Evolutionary conservation across 2,888 invertebrate genomes (phyloP).

Genomic region (Zele albiditarsus): DNA sequence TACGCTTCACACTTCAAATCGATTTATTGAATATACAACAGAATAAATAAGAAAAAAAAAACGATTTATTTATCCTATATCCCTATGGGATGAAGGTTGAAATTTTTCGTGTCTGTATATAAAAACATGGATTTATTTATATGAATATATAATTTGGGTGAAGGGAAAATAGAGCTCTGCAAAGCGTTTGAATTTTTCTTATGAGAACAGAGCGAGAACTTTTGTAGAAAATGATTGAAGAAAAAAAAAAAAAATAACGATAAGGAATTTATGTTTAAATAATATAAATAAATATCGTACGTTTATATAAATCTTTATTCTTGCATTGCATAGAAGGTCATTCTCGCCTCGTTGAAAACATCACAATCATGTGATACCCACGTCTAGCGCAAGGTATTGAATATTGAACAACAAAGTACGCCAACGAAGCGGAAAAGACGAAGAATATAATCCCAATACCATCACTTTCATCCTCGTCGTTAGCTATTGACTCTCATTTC

Average conservation of each 20-base stretch:
- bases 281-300: not conserved
- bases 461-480: not conserved
- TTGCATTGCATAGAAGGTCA: not conserved
- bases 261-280: not conserved
- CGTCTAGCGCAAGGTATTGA: not conserved
- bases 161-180: no score
- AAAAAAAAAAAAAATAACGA: not conserved
- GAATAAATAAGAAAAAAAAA: not conserved
- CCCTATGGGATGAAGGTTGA: not conserved
- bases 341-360: no score
- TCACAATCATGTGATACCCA: not conserved
- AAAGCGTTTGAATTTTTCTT: no score
- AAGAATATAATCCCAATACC: not conserved
- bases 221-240: no score
- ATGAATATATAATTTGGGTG: not conserved
- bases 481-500: not conserved
- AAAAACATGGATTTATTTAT: not conserved
- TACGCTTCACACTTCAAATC: not conserved
- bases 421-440: not conserved
- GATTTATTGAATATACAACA: not conserved
- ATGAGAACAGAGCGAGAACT: no score
- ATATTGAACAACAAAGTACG: not conserved
- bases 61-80: not conserved
- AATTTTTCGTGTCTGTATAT: not conserved
- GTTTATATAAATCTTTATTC: not conserved